Conservation (phyloP, 2,888 invertebrate species). For the Tromatobia lineatoria region DNA sequence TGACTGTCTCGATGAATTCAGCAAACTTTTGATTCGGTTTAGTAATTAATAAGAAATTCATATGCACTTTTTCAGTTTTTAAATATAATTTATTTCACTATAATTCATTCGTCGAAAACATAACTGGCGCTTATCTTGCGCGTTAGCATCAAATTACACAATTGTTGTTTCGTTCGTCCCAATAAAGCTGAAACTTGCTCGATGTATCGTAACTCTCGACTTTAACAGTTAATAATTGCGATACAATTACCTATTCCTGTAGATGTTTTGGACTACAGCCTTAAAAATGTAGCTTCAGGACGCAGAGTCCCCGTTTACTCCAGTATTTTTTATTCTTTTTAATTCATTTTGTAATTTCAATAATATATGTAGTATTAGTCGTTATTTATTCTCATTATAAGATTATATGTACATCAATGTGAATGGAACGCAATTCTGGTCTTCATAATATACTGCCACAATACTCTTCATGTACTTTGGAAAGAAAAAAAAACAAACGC, state of each 20-base stretch:
- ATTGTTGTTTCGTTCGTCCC: slow-evolving; percentile 30
- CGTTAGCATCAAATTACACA: slow-evolving; percentile 28
- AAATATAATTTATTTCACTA: slow-evolving; percentile 56
- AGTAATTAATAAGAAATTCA: not conserved
- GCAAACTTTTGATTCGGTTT: not conserved
- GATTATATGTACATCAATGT: slow-evolving; percentile 65
- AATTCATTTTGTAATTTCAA: slow-evolving; percentile 26
- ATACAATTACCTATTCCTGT: slow-evolving; percentile 43
- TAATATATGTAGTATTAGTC: slow-evolving; percentile 38
- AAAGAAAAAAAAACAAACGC: not conserved
- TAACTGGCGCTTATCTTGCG: slow-evolving; percentile 13
- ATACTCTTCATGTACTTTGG: slow-evolving; percentile 1
- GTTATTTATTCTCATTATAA: slow-evolving; percentile 66
- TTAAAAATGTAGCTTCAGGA: slow-evolving; percentile 41
- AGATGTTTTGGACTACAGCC: slow-evolving; percentile 51
- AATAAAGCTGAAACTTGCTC: slow-evolving; percentile 7
- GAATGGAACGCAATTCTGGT: slow-evolving; percentile 60
- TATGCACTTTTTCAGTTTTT: slow-evolving; percentile 44
- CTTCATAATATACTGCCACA: slow-evolving; percentile 5
- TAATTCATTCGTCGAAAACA: slow-evolving; percentile 50
- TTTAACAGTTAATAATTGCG: slow-evolving; percentile 52
- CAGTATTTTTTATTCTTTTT: slow-evolving; percentile 9
- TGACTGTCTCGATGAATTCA: too few relatives aligned
- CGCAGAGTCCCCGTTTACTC: slow-evolving; percentile 21
- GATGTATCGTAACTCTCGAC: slow-evolving; percentile 36